Evolutionary conservation across 2,888 invertebrate genomes (phyloP).

Genomic region (Achlya flavicornis): DNA sequence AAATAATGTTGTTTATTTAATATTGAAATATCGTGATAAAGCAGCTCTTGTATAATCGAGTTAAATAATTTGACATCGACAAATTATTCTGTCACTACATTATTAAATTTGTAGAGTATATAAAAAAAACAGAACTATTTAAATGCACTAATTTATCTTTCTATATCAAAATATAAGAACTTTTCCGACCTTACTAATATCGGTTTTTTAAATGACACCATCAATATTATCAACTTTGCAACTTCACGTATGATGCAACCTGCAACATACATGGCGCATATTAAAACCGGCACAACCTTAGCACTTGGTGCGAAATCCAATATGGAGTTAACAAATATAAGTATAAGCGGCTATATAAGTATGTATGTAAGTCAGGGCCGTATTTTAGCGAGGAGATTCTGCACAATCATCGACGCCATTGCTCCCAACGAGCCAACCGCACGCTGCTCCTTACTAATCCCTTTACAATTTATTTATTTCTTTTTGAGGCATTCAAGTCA

Average conservation of each 20-base stretch:
- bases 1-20: not conserved
- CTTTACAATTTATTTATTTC: conserved; percentile 63
- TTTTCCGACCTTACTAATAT: not conserved
- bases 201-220: not conserved
- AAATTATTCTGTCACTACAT: not conserved
- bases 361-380: conserved; percentile 6
- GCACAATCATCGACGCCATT: conserved; percentile 70
- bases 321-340: conserved; percentile 16
- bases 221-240: not conserved
- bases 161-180: not conserved
- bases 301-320: conserved; percentile 9
- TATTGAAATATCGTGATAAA: not conserved
- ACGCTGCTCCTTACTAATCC: conserved; percentile 63
- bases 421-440: conserved; percentile 62
- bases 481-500: conserved; percentile 55
- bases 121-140: not conserved
- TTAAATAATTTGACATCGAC: not conserved
- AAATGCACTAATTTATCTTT: too few species aligned
- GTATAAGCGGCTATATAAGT: not conserved
- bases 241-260: conserved; percentile 8
- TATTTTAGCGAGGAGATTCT: conserved; percentile 24
- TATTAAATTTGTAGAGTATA: not conserved
- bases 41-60: not conserved
- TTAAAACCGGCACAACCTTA: conserved; percentile 1
- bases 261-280: not conserved